phyloP scores from a whole-genome alignment of 2,888 invertebrate genomes.

The Pelosia muscerda region DNA sequence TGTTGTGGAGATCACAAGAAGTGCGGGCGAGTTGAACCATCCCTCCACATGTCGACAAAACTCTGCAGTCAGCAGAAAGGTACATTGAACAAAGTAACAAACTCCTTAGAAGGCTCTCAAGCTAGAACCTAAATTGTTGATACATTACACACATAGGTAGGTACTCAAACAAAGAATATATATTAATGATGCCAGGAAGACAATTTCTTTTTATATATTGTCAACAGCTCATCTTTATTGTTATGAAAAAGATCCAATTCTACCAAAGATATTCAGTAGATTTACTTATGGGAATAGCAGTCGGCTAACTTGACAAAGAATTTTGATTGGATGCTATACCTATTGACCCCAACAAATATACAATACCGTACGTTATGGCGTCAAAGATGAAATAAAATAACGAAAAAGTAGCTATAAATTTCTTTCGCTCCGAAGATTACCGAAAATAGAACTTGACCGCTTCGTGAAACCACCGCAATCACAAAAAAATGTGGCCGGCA shows the following conservation, averaged over 20 bases:
- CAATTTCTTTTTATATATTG: neutral
- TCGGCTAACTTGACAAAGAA: constrained; percentile 29
- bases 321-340: constrained; percentile 20
- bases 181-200: neutral
- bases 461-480: constrained; percentile 23
- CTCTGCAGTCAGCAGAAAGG: constrained; percentile 85
- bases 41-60: constrained; percentile 81
- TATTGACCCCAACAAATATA: constrained; percentile 20
- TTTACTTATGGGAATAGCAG: constrained; percentile 33
- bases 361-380: constrained; percentile 15
- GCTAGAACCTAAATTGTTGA: neutral
- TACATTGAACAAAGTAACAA: constrained; percentile 28
- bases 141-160: neutral
- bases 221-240: constrained; percentile 1
- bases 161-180: neutral
- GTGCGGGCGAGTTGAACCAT: constrained; percentile 69
- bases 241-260: constrained; percentile 37
- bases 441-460: constrained; percentile 32
- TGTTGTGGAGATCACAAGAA: constrained; percentile 61
- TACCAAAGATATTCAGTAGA: constrained; percentile 29
- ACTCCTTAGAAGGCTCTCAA: neutral
- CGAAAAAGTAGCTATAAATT: constrained; percentile 16
- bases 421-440: constrained; percentile 6
- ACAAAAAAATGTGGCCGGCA: constrained; percentile 32
- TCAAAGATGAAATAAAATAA: constrained; percentile 19